A percentile compares a stretch with the other conserved stretches of the same genome.
Conservation (phyloP, 2,888 invertebrate genomes). For the Andrena chrysosceles region DNA sequence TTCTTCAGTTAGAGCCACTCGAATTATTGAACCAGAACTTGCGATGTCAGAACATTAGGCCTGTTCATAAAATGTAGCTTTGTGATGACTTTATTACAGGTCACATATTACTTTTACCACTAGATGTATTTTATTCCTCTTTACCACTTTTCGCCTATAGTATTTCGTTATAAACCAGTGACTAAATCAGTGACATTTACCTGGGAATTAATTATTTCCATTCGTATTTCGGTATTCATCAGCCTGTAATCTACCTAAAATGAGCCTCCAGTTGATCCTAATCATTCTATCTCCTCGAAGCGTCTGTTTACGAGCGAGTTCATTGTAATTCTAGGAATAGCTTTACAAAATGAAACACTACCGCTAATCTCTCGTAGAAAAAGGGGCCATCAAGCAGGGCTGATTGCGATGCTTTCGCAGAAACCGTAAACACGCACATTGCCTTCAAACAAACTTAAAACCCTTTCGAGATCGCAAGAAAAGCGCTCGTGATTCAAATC, state of each 20-base stretch:
- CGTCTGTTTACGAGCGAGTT: constrained; percentile 26
- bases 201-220: background rate
- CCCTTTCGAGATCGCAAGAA: constrained; percentile 10
- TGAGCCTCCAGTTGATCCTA: constrained; percentile 6
- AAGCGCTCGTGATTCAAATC: constrained; percentile 28
- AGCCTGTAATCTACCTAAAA: constrained; percentile 1
- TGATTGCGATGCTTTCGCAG: constrained; percentile 75
- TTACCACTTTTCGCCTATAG: background rate
- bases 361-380: constrained; percentile 63
- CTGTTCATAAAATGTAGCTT: too few relatives aligned
- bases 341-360: constrained; percentile 49
- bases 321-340: constrained; percentile 58
- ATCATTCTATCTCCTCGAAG: constrained; percentile 13
- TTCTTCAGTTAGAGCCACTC: too few relatives aligned
- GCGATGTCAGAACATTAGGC: too few relatives aligned
- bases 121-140: background rate
- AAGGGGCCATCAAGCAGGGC: constrained; percentile 69
- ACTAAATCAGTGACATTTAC: background rate
- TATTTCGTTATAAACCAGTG: background rate
- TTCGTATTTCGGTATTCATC: constrained; percentile 13
- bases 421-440: constrained; percentile 76
- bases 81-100: too few relatives aligned
- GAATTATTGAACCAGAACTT: too few relatives aligned
- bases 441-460: constrained; percentile 39
- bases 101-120: background rate